phyloP scores from a whole-genome alignment of 2,888 invertebrate species.

The Mimas tiliae region DNA sequence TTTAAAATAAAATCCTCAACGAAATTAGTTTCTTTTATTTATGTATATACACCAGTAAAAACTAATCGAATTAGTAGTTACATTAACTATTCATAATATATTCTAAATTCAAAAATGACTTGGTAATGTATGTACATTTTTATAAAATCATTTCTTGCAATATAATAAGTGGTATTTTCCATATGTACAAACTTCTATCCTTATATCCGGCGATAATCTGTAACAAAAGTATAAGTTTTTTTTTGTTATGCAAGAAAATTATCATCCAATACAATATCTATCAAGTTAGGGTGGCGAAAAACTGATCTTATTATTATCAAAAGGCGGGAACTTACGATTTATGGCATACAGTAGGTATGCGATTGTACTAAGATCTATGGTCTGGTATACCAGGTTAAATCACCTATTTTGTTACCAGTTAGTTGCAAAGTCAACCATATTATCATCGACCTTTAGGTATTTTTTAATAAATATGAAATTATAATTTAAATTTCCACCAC shows the following conservation, averaged over 20 bases:
- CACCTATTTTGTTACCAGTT: no score
- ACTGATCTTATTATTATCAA: no score
- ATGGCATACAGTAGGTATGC: no score
- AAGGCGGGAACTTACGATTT: no score
- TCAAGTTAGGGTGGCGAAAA: background rate
- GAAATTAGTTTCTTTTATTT: conserved; percentile 35
- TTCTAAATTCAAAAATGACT: background rate
- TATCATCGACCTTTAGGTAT: no score
- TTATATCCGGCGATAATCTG: conserved; percentile 89
- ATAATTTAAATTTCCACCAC: no score
- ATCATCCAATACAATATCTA: background rate
- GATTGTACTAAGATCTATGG: no score
- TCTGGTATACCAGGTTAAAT: no score
- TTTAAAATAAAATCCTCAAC: conserved; percentile 19
- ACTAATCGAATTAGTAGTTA: conserved; percentile 29
- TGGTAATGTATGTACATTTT: conserved; percentile 37
- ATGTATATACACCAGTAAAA: conserved; percentile 36
- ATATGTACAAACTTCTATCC: conserved; percentile 86
- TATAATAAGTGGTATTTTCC: conserved; percentile 85
- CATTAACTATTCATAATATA: conserved; percentile 33
- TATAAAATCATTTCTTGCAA: conserved; percentile 79
- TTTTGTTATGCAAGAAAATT: background rate
- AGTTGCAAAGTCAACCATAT: no score
- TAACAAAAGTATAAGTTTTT: conserved; percentile 36
- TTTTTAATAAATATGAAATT: no score